A percentile compares a stretch with the other conserved stretches of the same genome.
Conservation (phyloP, 2,113 vertebrate species). For the Recurvirostra avosetta region DNA sequence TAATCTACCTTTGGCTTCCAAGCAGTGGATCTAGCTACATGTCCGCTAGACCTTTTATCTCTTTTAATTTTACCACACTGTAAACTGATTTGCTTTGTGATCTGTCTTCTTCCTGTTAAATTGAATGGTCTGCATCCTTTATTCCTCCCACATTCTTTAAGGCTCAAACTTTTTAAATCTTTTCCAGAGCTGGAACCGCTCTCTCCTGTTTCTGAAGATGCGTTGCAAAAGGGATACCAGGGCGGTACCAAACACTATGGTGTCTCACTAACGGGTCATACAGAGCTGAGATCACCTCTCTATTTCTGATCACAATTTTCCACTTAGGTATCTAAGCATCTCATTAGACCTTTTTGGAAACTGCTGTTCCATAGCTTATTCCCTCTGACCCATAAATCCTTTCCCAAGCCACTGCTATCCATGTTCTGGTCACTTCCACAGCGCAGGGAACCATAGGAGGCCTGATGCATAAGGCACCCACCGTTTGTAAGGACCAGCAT, state of each 20-base stretch:
- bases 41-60: not conserved
- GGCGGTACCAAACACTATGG: not conserved
- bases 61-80: not conserved
- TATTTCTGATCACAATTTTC: not conserved
- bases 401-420: not conserved
- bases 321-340: not conserved
- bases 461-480: not conserved
- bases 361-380: not conserved
- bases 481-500: fast-evolving
- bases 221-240: not conserved
- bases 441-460: fast-evolving
- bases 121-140: not conserved
- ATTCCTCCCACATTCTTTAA: not conserved
- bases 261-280: not conserved
- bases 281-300: not conserved
- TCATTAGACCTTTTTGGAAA: not conserved
- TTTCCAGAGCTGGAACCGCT: not conserved
- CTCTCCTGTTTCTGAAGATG: not conserved
- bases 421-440: not conserved
- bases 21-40: not conserved
- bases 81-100: not conserved
- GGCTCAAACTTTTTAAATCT: not conserved
- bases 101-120: not conserved
- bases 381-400: not conserved
- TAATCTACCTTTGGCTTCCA: not conserved